These are phyloP conservation scores for Hydrocynus forskahlii DNA, from an alignment of 2,797 vertebrate genomes.

Conservation along the genomic window DNA sequence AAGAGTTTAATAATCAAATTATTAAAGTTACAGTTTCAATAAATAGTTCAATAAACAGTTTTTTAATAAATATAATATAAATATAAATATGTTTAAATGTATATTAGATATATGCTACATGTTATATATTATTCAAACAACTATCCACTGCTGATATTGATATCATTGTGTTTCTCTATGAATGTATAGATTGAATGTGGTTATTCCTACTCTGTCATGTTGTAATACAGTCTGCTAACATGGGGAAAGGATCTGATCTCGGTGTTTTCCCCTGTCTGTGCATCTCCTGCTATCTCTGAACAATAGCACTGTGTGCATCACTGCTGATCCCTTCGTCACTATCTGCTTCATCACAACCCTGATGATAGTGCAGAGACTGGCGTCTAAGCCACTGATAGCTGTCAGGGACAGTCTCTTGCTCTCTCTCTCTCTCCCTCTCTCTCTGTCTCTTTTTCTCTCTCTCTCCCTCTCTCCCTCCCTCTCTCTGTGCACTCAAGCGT, in stretches of 20 bases:
- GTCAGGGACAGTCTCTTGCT: constrained; percentile 54
- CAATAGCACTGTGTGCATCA: constrained; percentile 55
- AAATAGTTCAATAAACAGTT: no score
- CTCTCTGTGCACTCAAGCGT: constrained; percentile 67
- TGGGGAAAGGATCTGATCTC: constrained; percentile 48
- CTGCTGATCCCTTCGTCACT: constrained; percentile 66
- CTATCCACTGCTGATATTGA: neutral
- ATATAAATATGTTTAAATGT: no score
- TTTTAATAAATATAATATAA: no score
- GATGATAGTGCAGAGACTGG: constrained; percentile 70
- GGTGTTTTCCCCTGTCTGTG: constrained; percentile 58
- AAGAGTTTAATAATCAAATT: no score
- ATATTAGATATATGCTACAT: no score
- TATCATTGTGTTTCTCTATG: neutral
- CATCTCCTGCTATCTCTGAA: constrained; percentile 64
- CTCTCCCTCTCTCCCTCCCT: constrained; percentile 52
- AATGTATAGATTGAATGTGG: neutral
- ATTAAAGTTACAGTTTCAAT: no score
- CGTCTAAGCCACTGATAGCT: constrained; percentile 69
- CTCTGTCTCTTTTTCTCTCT: constrained; percentile 3
- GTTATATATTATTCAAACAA: no score
- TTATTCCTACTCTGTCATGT: constrained; percentile 34
- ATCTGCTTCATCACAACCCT: constrained; percentile 70
- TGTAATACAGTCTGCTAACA: constrained; percentile 52
- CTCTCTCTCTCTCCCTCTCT: constrained; percentile 36